phyloP scores from a whole-genome alignment of 2,888 invertebrate genomes.

The Lasioglossum figueresi region DNA sequence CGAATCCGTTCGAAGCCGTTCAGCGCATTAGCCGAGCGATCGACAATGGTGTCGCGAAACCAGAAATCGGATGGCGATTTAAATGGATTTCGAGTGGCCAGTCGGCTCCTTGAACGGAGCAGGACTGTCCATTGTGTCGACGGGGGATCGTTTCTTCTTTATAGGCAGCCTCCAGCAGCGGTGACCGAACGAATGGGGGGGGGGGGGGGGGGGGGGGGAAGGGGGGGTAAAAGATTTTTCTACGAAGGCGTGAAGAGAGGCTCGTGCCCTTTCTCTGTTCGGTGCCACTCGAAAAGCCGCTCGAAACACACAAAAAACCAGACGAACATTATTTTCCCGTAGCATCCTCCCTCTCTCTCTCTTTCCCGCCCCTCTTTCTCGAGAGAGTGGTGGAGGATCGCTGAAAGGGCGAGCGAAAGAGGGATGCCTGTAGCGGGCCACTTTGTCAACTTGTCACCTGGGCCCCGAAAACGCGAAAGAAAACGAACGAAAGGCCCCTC shows the following conservation, averaged over 20 bases:
- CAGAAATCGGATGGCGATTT: constrained; percentile 78
- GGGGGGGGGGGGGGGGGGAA: not conserved
- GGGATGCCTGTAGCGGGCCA: constrained; percentile 71
- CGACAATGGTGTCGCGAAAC: constrained; percentile 65
- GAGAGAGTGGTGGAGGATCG: constrained; percentile 29
- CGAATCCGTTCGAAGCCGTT: constrained; percentile 50
- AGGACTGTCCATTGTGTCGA: constrained; percentile 54
- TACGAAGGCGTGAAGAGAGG: constrained; percentile 77
- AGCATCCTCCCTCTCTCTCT: constrained; percentile 18
- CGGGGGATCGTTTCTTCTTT: constrained; percentile 60
- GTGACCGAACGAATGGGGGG: not conserved
- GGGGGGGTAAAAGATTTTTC: constrained; percentile 61
- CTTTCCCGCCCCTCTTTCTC: not conserved
- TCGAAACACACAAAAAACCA: constrained; percentile 64
- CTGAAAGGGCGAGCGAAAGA: constrained; percentile 50
- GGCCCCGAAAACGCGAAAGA: constrained; percentile 66
- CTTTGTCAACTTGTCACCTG: constrained; percentile 81
- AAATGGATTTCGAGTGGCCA: constrained; percentile 78
- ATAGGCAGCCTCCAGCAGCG: not conserved
- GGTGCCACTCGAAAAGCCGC: constrained; percentile 65
- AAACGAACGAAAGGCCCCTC: constrained; percentile 60
- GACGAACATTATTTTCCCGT: constrained; percentile 65
- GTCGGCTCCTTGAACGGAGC: constrained; percentile 21
- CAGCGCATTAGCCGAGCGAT: constrained; percentile 6
- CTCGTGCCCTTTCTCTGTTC: constrained; percentile 75